Percentiles rank a stretch among this genome's conserved stretches.
Conservation (phyloP, 2,113 vertebrate genomes). For the Ceyx margarethae region DNA sequence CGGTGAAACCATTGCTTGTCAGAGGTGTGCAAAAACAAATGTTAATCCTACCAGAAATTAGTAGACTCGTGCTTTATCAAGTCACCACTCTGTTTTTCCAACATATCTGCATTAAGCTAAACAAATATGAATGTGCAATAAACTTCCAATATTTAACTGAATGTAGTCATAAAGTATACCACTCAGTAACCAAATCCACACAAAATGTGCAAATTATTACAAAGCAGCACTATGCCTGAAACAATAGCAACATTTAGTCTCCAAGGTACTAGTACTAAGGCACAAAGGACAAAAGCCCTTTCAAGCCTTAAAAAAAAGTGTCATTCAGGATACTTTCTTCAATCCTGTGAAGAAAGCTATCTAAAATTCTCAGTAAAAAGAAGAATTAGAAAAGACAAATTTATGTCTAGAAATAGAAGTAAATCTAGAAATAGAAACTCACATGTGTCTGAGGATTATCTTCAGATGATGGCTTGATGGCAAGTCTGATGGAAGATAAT, state of each 20-base stretch:
- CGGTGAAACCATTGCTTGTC: not conserved
- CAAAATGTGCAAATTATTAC: not conserved
- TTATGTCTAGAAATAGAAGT: not conserved
- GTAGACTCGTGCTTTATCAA: not conserved
- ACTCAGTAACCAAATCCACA: not conserved
- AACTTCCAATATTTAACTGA: slow-evolving; percentile 5
- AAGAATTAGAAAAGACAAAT: not conserved
- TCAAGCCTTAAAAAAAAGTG: not conserved
- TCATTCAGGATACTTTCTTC: not conserved
- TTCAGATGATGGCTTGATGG: not conserved
- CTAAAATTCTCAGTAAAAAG: not conserved
- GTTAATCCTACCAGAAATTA: not conserved
- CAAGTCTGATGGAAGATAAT: not conserved
- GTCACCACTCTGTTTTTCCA: not conserved
- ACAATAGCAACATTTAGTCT: not conserved
- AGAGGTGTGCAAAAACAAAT: not conserved
- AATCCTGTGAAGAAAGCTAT: not conserved
- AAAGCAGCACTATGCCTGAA: not conserved
- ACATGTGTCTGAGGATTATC: not conserved
- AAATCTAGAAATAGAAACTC: not conserved
- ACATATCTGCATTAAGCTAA: not conserved
- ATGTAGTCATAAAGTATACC: not conserved
- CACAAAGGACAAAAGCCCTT: not conserved
- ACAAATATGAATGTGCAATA: not conserved
- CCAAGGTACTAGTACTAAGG: not conserved